These are phyloP conservation scores for Rhinichthys klamathensis DNA, from an alignment of 2,113 vertebrate species.

Conservation along the genomic window DNA sequence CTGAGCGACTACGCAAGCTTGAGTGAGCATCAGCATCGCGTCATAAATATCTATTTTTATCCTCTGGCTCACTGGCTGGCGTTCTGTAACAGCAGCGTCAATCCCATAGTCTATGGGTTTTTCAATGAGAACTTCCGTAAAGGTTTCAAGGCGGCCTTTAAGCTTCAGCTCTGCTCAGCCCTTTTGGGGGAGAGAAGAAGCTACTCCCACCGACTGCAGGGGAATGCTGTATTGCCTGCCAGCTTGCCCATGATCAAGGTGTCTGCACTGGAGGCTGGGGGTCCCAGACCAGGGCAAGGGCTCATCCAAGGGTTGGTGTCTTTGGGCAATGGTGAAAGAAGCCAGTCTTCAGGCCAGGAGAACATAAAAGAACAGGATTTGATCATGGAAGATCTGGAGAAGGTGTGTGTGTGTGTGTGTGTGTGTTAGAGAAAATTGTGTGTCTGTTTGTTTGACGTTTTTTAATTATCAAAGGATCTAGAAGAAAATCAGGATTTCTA, in stretches of 20 bases:
- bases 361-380: slow-evolving; percentile 73
- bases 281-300: background rate
- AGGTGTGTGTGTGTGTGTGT: slow-evolving; percentile 59
- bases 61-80: slow-evolving; percentile 92
- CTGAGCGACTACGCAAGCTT: slow-evolving; percentile 86
- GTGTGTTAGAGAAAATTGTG: too few species aligned
- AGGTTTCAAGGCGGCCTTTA: slow-evolving; percentile 84
- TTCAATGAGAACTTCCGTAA: slow-evolving; percentile 87
- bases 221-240: slow-evolving; percentile 69
- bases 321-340: slow-evolving; percentile 52
- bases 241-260: slow-evolving; percentile 28
- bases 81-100: slow-evolving; percentile 91
- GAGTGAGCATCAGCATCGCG: slow-evolving; percentile 71
- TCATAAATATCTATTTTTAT: slow-evolving; percentile 89
- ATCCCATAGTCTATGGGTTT: slow-evolving; percentile 92
- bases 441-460: too few species aligned
- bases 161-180: slow-evolving; percentile 79
- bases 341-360: slow-evolving; percentile 52
- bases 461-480: too few species aligned
- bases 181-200: slow-evolving; percentile 59
- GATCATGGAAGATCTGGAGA: slow-evolving; percentile 75
- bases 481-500: background rate
- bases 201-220: slow-evolving; percentile 67
- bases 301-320: background rate
- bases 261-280: slow-evolving; percentile 36